Conservation (phyloP, 2,888 invertebrate species). For the Eustalomyia histrio region DNA sequence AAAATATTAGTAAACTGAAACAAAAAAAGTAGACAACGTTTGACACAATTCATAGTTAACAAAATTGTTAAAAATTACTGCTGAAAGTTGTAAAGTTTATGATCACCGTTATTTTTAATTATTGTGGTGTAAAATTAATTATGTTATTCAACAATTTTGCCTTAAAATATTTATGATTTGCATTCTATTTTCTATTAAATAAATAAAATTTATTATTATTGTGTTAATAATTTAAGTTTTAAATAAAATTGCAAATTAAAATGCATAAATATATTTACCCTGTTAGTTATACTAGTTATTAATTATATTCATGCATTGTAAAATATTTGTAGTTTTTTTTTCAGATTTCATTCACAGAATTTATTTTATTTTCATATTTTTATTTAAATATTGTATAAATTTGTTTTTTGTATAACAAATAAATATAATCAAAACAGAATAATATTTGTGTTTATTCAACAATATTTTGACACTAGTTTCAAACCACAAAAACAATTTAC, state of each 20-base stretch:
- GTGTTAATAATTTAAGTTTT: not conserved
- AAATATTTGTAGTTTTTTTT: not conserved
- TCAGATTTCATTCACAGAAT: not conserved
- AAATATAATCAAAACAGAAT: not conserved
- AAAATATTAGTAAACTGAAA: no score
- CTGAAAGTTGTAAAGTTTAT: no score
- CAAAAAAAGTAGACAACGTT: no score
- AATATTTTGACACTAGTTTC: slow-evolving; percentile 41
- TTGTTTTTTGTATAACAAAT: not conserved
- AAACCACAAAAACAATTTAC: slow-evolving; percentile 42
- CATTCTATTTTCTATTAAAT: not conserved
- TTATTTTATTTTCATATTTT: slow-evolving; percentile 2
- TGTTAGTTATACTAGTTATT: no score
- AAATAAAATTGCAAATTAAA: not conserved
- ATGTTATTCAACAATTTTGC: no score
- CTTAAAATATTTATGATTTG: not conserved
- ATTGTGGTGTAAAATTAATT: no score
- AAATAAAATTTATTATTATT: not conserved
- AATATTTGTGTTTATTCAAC: slow-evolving; percentile 19
- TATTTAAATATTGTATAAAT: not conserved
- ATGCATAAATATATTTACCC: no score
- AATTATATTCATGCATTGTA: not conserved
- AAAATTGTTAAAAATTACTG: no score
- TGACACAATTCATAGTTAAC: no score
- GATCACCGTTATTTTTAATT: no score